Conservation (phyloP, 2,888 invertebrate species). For the Glyphotaelius pellucidus region DNA sequence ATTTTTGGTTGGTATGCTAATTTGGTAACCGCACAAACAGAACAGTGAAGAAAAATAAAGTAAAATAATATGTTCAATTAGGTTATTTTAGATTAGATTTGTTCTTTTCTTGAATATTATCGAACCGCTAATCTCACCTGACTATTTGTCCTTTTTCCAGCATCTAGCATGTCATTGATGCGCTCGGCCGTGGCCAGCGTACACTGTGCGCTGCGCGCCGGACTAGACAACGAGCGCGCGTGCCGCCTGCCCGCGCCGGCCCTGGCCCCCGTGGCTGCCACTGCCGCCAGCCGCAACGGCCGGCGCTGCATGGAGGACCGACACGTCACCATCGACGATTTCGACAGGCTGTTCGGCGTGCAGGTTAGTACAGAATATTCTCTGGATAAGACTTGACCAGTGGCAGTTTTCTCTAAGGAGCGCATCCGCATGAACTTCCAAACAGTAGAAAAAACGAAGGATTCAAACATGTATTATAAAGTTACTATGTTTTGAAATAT, state of each 20-base stretch:
- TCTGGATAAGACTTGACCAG: not conserved
- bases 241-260: constrained; percentile 74
- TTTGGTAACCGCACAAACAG: too few relatives aligned
- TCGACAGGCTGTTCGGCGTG: constrained; percentile 88
- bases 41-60: too few relatives aligned
- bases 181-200: constrained; percentile 84
- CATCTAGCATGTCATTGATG: constrained; percentile 81
- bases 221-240: constrained; percentile 80
- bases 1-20: too few relatives aligned
- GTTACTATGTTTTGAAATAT: too few relatives aligned
- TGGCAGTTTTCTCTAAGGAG: too few relatives aligned
- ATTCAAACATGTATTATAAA: too few relatives aligned
- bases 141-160: constrained; percentile 47
- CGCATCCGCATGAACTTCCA: too few relatives aligned
- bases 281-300: constrained; percentile 87
- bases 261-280: constrained; percentile 76
- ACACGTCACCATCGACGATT: constrained; percentile 89
- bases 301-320: constrained; percentile 95
- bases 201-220: constrained; percentile 81
- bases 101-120: too few relatives aligned
- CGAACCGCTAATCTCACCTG: too few relatives aligned
- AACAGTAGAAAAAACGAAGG: too few relatives aligned
- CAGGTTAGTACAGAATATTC: constrained; percentile 75
- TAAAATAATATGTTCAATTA: too few relatives aligned
- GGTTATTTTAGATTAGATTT: too few relatives aligned